These are phyloP conservation scores for Drosophila trapezifrons DNA, from an alignment of 1,140 invertebrate species.

Conservation along the genomic window DNA sequence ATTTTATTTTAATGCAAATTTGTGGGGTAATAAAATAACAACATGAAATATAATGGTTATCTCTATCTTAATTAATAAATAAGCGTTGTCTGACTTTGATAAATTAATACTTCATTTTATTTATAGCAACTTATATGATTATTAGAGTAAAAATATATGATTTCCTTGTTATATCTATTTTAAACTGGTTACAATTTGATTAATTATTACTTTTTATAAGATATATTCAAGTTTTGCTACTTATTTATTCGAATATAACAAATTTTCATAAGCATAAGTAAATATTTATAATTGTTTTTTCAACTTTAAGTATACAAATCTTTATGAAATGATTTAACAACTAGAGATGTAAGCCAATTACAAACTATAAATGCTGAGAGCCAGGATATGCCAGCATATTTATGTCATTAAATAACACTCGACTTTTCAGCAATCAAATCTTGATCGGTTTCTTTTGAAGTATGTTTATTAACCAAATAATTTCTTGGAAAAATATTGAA, in stretches of 20 bases:
- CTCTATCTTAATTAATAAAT: not conserved
- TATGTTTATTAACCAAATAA: slow-evolving; percentile 32
- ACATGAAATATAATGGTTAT: not conserved
- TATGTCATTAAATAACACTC: slow-evolving; percentile 17
- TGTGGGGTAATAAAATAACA: not conserved
- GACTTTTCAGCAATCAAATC: slow-evolving; percentile 9
- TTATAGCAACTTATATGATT: too few relatives aligned
- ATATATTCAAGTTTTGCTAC: too few relatives aligned
- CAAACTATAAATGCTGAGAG: not conserved
- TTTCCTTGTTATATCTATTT: not conserved
- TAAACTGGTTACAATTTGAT: not conserved
- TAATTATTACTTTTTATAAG: too few relatives aligned
- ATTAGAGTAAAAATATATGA: not conserved
- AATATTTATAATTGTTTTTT: too few relatives aligned
- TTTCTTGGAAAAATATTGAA: slow-evolving; percentile 34
- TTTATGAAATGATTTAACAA: not conserved
- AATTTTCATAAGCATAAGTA: not conserved
- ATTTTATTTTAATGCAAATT: not conserved
- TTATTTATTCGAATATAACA: too few relatives aligned
- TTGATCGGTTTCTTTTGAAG: slow-evolving; percentile 19
- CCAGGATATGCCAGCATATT: not conserved
- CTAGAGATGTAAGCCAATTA: not conserved
- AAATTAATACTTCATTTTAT: not conserved
- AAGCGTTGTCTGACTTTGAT: not conserved
- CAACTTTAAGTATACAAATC: too few relatives aligned